phyloP scores from a whole-genome alignment of 2,797 vertebrate species.

The Alca torda region DNA sequence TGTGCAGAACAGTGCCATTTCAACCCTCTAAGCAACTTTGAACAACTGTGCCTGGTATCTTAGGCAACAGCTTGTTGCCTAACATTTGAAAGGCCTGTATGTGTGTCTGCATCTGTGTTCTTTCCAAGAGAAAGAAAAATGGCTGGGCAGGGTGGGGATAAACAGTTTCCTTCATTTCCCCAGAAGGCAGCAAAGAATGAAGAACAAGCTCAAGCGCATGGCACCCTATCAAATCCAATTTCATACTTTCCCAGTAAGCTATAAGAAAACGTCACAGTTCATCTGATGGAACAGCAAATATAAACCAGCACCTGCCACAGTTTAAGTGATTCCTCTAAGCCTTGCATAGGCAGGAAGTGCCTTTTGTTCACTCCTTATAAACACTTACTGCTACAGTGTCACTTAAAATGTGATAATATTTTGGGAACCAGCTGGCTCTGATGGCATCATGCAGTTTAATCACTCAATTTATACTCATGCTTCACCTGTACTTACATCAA shows the following conservation, averaged over 20 bases:
- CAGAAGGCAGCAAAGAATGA: background rate
- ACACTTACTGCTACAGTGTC: background rate
- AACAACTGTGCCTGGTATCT: background rate
- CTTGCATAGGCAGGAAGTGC: background rate
- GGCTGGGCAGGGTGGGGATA: background rate
- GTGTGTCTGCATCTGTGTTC: background rate
- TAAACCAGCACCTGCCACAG: background rate
- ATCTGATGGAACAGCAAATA: background rate
- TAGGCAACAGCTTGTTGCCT: background rate
- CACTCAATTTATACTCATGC: background rate
- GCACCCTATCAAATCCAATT: background rate
- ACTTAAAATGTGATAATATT: background rate
- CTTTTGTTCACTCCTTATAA: background rate
- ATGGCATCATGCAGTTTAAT: background rate
- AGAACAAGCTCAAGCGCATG: background rate
- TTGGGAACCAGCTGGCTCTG: background rate
- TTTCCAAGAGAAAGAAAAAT: background rate
- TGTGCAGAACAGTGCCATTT: background rate
- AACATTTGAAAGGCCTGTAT: background rate
- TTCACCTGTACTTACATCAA: background rate
- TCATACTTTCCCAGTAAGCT: background rate
- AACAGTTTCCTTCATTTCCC: background rate
- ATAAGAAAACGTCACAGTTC: background rate
- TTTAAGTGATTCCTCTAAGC: background rate
- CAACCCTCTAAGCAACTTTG: background rate